Evolutionary conservation across 1,140 invertebrate species (phyloP).

Genomic region (Dendrolimus kikuchii): DNA sequence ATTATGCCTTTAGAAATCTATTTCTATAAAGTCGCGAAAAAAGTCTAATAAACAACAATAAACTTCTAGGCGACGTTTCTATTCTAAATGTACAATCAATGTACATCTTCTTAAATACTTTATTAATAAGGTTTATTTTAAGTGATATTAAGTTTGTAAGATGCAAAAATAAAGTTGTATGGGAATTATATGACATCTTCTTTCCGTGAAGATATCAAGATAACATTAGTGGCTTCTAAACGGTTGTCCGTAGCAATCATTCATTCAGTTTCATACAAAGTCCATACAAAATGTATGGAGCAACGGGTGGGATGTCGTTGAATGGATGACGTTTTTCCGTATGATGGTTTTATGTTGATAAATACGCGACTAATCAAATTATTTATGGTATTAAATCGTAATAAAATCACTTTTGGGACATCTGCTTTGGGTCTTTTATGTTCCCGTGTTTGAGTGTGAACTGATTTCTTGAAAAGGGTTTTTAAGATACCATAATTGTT

Average conservation of each 20-base stretch:
- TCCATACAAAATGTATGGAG: slow-evolving; percentile 8
- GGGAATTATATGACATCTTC: neutral
- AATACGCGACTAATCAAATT: slow-evolving; percentile 70
- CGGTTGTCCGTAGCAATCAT: slow-evolving; percentile 34
- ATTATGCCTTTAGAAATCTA: no score
- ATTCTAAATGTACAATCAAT: no score
- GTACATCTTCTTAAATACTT: no score
- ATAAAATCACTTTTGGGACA: slow-evolving; percentile 42
- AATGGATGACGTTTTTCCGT: slow-evolving; percentile 55
- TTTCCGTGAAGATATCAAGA: slow-evolving; percentile 57
- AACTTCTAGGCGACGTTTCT: no score
- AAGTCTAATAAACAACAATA: no score
- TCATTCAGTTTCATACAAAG: neutral
- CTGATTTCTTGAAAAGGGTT: no score
- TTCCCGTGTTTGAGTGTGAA: no score
- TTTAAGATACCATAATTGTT: no score
- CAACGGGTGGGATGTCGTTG: slow-evolving; percentile 30
- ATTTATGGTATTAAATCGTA: slow-evolving; percentile 66
- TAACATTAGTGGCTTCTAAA: slow-evolving; percentile 70
- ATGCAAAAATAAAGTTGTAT: no score
- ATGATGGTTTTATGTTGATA: slow-evolving; percentile 61
- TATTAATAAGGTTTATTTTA: no score
- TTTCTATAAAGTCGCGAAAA: no score
- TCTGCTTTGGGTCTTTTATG: slow-evolving; percentile 23
- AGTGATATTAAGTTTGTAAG: no score